Base-by-base conservation (phyloP, 2,888 invertebrate genomes). In the Euphydryas editha region DNA sequence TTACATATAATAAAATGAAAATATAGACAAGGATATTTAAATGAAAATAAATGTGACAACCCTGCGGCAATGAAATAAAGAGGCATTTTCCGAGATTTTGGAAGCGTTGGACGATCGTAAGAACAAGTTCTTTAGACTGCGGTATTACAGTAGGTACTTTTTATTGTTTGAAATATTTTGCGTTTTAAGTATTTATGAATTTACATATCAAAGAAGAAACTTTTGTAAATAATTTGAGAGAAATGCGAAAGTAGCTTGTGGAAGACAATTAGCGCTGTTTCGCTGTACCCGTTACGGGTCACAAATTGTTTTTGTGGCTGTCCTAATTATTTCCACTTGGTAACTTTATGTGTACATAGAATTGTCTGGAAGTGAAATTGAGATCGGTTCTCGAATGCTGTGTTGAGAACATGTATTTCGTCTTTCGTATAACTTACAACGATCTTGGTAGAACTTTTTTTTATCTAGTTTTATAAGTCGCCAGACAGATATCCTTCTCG, bases 261-360 rank as follows among this genome's bases (percentile, higher is more conserved):
- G 60, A 60, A 71, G 68, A 70, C 70, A 69, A 70, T 64, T 70
- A 71, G 63, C 44, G 65, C 71, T 67, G 69, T 67, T 68, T 51
- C 67, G 51, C 62, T 68, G 72, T 66, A 66, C 62, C 71, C 85
- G 90, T 90, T 82, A 88, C 88, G 90, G 88, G 77, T 81, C 90
- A 90, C 90, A 90, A 90, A 90, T 85, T 88, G 89, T 88, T 89
- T 88, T 90, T 89, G 88, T 85, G 83, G 79, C 77, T 73, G 77
- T 81, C 82, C 85, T 89, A 89, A 90, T 89, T 89, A 90, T 90
- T 90, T 90, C 84, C 87, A 88, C 85, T 87, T 86, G 83, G 86
- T 85, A 90, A 84, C 81, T 86, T 82, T 81, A 66, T 70, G 72
- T 77, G 55, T 54, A 10, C 17, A 60, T 63, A 66, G 11, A 67